Evolutionary conservation across 1,140 invertebrate species (phyloP), one percentile per base, ranked within the genome.

Genomic region (Saccostrea glomerata): DNA sequence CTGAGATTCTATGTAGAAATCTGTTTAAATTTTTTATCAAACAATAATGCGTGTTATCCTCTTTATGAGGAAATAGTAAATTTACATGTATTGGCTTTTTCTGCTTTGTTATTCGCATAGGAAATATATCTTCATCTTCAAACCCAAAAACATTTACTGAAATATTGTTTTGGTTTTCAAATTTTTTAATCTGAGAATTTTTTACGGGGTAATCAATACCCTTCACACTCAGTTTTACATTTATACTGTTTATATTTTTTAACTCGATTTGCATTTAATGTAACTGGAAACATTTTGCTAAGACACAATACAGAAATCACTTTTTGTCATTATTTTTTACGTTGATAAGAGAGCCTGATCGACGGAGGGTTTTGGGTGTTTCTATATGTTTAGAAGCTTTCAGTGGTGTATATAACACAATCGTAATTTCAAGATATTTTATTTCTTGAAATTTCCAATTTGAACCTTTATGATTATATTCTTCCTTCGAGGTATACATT

Each of bases 61-160:
- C 36, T 56, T 77, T 47, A 15, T 63, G 25, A 2, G 30, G 30
- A 40, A 82, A 86, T 23, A 84, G 36, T 23, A 86, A 54, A 86
- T 89, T 56, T 63, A 83, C 30, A 86, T 85, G 85, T 25, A 17
- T 20, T 9, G 47, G 56, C 0, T 17, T 30, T 63, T 82, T 82
- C n/a, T 20, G 17, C 15, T 86, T 89, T 17, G 58, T 84, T 15
- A 89, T 73, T 20, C 83, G 40, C 58, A 89, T 47, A 7, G 88
- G 88, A 23, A 63, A 89, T 25, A 82, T 40, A 15, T 89, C 30
- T 9, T 60, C 30, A 6, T 82, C 56, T 60, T 87, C 86, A 77
- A 56, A 86, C 36, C 87, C 87, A 82, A 87, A 89, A 2, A 89
- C 86, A 77, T 90, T 90, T 20, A 90, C 54, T 12, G 86, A 87